Evolutionary conservation across 92 coral and sea anemone genomes (phyloP).

Genomic region (Parazoanthus darwini): DNA sequence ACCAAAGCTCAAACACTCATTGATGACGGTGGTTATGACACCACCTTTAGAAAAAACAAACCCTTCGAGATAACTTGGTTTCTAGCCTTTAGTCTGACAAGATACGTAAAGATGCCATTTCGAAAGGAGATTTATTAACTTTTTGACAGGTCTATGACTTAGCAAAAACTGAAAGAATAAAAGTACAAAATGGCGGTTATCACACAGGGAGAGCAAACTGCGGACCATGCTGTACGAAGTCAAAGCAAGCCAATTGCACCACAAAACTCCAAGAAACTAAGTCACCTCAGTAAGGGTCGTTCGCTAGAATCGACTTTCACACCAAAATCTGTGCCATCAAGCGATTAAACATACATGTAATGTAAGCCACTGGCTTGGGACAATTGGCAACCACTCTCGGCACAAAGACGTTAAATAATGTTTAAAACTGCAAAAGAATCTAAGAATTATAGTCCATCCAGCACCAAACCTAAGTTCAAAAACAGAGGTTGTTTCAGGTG

Average conservation of each 20-base stretch:
- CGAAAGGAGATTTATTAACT: no score
- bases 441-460: no score
- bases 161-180: conserved; percentile 61
- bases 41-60: conserved; percentile 44
- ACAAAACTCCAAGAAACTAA: no score
- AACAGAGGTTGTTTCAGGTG: conserved; percentile 42
- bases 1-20: conserved; percentile 15
- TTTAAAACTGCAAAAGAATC: no score
- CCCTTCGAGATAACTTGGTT: conserved; percentile 49
- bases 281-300: no score
- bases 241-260: conserved; percentile 36
- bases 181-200: conserved; percentile 52
- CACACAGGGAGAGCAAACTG: conserved; percentile 31
- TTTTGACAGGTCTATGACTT: conserved; percentile 55
- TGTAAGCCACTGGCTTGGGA: no score
- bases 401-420: no score
- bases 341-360: no score
- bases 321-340: no score
- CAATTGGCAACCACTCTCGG: no score
- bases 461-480: not conserved
- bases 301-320: no score
- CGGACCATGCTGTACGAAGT: conserved; percentile 24
- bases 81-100: conserved; percentile 38
- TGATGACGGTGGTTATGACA: conserved; percentile 53
- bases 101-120: no score